Conservation (phyloP, 1,140 invertebrate species). For the silkworm (Bombyx mori) region ASM3026992v2 NC_085113.1:7393001-7393500, state of each 20-base stretch:
- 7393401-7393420: constrained; percentile 18
- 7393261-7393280: constrained; percentile 37
- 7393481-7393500: constrained; percentile 31
- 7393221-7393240: constrained; percentile 34
- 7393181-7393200: constrained; percentile 38
- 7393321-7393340: constrained; percentile 51
- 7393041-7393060: no score
- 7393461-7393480: constrained; percentile 28
- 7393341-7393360: constrained; percentile 41
- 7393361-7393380: constrained; percentile 41
- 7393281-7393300: constrained; percentile 58
- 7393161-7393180: constrained; percentile 1
- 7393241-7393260: constrained; percentile 30
- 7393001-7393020: no score
- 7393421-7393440: constrained; percentile 31
- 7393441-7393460: constrained; percentile 43
- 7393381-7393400: constrained; percentile 25
- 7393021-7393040: no score
- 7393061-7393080: background rate
- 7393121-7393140: background rate
- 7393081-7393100: no score
- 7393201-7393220: constrained; percentile 32
- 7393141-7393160: constrained; percentile 1
- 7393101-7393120: background rate
- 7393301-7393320: constrained; percentile 49